Evolutionary conservation across 2,113 vertebrate species (phyloP).

Genomic region (Cynocephalus volans): DNA sequence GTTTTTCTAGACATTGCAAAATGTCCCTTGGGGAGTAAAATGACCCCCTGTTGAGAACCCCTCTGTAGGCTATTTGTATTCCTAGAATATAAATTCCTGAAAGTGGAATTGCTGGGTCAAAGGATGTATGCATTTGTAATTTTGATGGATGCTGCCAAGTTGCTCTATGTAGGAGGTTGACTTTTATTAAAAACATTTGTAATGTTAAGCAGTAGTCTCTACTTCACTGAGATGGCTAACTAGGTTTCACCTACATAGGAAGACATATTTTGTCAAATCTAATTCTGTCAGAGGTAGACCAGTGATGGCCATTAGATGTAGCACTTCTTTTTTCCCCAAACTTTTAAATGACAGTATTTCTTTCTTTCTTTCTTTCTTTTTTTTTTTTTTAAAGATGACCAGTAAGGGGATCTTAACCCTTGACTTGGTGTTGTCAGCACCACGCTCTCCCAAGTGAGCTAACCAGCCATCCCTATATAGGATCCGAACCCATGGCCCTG

Average conservation of each 20-base stretch:
- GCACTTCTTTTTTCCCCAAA: too few species aligned
- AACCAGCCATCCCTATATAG: too few species aligned
- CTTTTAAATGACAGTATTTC: neutral
- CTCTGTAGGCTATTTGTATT: neutral
- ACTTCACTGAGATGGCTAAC: neutral
- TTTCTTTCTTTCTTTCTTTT: too few species aligned
- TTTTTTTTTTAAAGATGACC: too few species aligned
- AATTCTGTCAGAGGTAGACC: neutral
- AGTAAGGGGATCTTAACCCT: too few species aligned
- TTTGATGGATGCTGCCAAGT: too few species aligned
- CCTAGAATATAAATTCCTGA: neutral
- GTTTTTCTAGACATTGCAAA: too few species aligned
- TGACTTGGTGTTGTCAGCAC: too few species aligned
- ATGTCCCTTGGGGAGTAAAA: neutral
- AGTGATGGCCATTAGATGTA: neutral
- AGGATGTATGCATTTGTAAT: neutral
- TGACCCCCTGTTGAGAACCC: fast-evolving
- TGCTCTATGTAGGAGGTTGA: neutral
- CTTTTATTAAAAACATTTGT: neutral
- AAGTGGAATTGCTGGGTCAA: neutral
- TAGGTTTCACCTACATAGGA: neutral
- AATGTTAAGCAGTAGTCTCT: neutral
- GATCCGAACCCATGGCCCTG: too few species aligned
- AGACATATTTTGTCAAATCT: neutral
- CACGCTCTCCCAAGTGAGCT: too few species aligned